Base-by-base conservation (phyloP, 2,888 invertebrate species). In the Dexiosoma caninum region DNA sequence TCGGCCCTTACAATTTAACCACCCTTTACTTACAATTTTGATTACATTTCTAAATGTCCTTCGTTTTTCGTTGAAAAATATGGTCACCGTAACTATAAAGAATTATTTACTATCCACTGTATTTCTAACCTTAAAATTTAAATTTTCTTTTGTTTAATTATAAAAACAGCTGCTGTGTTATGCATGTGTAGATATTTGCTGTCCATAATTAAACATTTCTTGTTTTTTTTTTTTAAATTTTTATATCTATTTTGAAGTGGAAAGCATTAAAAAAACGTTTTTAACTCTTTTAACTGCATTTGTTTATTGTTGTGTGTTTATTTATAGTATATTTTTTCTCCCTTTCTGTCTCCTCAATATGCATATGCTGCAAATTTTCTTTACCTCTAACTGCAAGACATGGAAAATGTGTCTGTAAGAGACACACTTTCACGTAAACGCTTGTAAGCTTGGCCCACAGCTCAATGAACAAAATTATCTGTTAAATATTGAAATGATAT, bases 391-490 rank as follows among this genome's bases (percentile, higher is more conserved):
- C 5, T 16, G 1, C n/a, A 53, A 27, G 12, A 10, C 37, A 55
- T 32, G 49, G 42, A 16, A 12, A 60, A 42, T 60, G 53, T 53
- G 19, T 53, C 23, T 16, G 37, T 46, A 46, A 16, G 6, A 53
- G 40, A n/a, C 14, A 23, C 37, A 37, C 51, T 51, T 23, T 9
- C 60, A 37, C 30, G 30, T 19, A 67, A 21, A 42, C 37, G 5
- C 37, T 37, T 37, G 12, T 12, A 12, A 10, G 37, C 37, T 37
- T 9, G 37, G 53, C 8, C 35, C 19, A 42, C 7, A 69, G 42
- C 19, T 55, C 44, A 55, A 69, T 69, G 53, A 70, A 59, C 46
- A 57, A 49, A 70, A 14, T 27, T 59, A 2, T 23, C 8, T 27
- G 27, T 5, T 42, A 32, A 42, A 37, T 12, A 12, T 37, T 37